These are phyloP conservation scores for Pangasianodon gigas DNA, from an alignment of 2,113 vertebrate species.

Conservation along the genomic window DNA sequence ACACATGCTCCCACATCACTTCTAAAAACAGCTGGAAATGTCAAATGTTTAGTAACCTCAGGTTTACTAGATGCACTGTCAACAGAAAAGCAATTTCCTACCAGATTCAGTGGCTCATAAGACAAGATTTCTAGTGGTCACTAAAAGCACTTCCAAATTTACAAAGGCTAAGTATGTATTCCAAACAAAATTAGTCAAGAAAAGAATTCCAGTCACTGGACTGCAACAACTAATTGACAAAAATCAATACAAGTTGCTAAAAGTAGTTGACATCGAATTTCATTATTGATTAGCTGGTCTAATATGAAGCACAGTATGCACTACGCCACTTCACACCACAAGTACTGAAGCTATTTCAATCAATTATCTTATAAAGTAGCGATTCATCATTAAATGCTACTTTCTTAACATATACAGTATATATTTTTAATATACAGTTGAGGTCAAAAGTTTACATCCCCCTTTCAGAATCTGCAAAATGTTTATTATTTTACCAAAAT, in stretches of 20 bases:
- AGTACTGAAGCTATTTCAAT: background rate
- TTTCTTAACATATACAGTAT: background rate
- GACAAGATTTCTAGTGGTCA: no score
- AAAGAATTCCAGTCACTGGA: no score
- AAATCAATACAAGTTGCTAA: background rate
- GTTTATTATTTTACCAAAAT: no score
- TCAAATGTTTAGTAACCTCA: constrained; percentile 23
- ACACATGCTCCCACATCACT: constrained; percentile 29
- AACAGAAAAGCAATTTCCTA: constrained; percentile 38
- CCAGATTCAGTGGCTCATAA: background rate
- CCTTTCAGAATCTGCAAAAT: no score
- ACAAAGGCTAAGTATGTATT: background rate
- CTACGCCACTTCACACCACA: background rate
- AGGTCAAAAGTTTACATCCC: no score
- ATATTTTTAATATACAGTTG: background rate
- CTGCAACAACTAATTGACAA: background rate
- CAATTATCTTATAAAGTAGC: background rate
- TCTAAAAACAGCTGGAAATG: constrained; percentile 31
- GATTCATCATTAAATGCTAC: background rate
- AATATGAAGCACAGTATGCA: background rate
- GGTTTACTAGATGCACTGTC: background rate
- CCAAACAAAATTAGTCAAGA: background rate
- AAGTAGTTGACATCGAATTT: background rate
- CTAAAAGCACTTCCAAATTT: background rate
- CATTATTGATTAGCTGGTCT: background rate